phyloP scores from a whole-genome alignment of 2,797 vertebrate species.

The Cynopterus sphinx region DNA sequence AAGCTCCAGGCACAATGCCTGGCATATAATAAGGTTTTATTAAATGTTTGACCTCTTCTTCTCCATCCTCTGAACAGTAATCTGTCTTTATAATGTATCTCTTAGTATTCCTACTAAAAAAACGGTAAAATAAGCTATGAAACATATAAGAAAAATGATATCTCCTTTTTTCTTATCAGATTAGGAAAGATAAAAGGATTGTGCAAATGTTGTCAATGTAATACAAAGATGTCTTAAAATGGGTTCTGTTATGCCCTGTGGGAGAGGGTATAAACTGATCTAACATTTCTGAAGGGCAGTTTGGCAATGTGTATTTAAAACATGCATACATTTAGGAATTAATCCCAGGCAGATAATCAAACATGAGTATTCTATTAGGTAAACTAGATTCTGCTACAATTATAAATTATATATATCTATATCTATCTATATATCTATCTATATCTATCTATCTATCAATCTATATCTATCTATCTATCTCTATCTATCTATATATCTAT shows the following conservation, averaged over 20 bases:
- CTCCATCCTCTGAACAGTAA: neutral
- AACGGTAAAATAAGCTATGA: neutral
- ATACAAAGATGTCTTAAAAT: neutral
- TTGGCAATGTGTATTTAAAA: neutral
- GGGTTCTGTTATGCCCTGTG: neutral
- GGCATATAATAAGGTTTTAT: neutral
- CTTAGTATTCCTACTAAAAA: neutral
- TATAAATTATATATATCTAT: neutral
- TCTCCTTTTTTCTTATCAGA: neutral
- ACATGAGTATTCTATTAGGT: neutral
- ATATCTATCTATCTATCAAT: too few relatives aligned
- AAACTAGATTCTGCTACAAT: neutral
- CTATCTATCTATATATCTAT: too few relatives aligned
- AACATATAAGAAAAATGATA: neutral
- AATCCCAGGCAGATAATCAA: neutral
- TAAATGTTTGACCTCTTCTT: neutral
- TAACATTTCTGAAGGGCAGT: neutral
- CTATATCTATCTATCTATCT: too few relatives aligned
- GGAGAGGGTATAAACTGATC: neutral
- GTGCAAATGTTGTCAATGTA: neutral
- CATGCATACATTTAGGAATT: neutral
- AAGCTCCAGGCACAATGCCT: neutral
- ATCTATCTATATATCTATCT: too few relatives aligned
- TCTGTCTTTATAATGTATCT: neutral
- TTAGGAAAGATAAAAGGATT: slow-evolving; percentile 47